Evolutionary conservation across 2,888 invertebrate species (phyloP), one percentile per base, ranked within the genome.

Genomic region (Ischnus inquisitorius): DNA sequence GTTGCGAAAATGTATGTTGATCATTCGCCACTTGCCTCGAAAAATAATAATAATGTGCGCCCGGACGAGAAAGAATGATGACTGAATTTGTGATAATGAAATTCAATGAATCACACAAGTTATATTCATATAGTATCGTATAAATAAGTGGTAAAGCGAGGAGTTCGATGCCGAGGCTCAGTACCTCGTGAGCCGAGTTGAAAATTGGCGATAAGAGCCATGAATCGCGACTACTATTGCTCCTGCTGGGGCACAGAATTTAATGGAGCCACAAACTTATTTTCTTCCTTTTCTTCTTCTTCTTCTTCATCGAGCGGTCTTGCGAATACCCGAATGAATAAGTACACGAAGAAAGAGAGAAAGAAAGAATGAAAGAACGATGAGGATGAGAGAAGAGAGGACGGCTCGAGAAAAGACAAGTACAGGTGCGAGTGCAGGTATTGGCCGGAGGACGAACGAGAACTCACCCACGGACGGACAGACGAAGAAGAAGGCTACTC

Each of bases 391-490:
- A 65, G 54, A 68, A 76, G 54, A 34, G 76, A 82, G 84, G 78
- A 79, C 62, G 78, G 68, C 68, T 69, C 68, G 76, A 84, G 78
- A 79, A 82, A 71, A 79, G 75, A 76, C 68, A 80, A 72, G 85
- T 84, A 85, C 85, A 86, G 86, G 87, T 86, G 86, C 85, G 85
- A 83, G 83, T 64, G 76, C 79, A 79, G 84, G 83, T 82, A 71
- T 64, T 65, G 72, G 80, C 74, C 69, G 79, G 78, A 72, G 79
- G 83, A 87, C 82, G 84, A 68, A 75, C 67, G 74, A 65, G 69
- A 79, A 82, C 71, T 60, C 60, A 83, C 72, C 67, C 12, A 68
- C 57, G 74, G 71, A 71, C 68, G 67, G 69, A 65, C 68, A 34
- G 78, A 78, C 78, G 85, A 83, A 54, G 77, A 82, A 80, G 72